A percentile compares a stretch with the other conserved stretches of the same genome.
Conservation (phyloP, 2,113 vertebrate species). For the Petaurus breviceps region DNA sequence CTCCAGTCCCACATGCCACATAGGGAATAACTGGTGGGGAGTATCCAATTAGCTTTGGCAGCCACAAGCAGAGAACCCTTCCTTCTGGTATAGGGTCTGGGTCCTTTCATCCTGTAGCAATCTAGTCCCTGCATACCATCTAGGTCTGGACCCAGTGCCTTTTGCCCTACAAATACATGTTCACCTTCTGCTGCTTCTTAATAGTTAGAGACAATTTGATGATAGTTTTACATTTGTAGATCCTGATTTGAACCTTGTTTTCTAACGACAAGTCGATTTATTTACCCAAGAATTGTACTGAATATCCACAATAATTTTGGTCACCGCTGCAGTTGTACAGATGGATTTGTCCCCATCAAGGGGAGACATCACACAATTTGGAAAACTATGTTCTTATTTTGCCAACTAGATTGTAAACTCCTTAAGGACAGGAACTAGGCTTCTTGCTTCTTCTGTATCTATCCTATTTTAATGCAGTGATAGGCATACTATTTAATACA, state of each 20-base stretch:
- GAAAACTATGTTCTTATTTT: neutral
- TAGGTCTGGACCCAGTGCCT: neutral
- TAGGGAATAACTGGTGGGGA: neutral
- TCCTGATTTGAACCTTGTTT: neutral
- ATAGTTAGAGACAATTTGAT: neutral
- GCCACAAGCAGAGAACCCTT: neutral
- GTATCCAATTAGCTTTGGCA: neutral
- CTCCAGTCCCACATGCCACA: neutral
- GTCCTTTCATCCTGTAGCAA: neutral
- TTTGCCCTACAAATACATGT: neutral
- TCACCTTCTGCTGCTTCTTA: neutral
- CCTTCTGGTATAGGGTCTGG: neutral
- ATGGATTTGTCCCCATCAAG: neutral
- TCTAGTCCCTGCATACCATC: neutral
- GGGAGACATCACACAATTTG: neutral
- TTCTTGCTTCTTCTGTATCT: neutral
- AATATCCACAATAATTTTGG: neutral
- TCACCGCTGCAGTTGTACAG: neutral
- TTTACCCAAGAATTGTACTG: neutral
- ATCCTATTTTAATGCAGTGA: neutral
- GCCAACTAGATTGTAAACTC: neutral
- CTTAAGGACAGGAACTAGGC: neutral
- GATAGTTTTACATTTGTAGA: neutral
- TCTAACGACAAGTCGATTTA: neutral
- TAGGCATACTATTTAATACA: no score